Evolutionary conservation across 2,888 invertebrate species (phyloP).

Genomic region (Pristionchus maxplancki): DNA sequence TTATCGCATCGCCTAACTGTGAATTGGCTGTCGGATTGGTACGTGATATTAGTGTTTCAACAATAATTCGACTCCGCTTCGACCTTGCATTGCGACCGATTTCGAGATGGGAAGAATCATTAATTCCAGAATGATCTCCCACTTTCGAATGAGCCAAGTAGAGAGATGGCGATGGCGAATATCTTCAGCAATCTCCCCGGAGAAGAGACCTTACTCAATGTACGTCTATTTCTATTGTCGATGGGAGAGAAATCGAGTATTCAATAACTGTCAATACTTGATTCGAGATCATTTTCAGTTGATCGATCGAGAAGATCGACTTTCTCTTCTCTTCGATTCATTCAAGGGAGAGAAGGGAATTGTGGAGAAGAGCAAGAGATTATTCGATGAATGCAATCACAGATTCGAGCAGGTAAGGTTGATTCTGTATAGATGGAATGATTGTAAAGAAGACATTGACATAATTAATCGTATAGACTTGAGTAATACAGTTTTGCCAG

Average conservation of each 20-base stretch:
- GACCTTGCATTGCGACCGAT: too few species aligned
- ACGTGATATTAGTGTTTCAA: too few species aligned
- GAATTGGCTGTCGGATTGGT: constrained; percentile 6
- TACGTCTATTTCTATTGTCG: too few species aligned
- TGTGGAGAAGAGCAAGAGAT: neutral
- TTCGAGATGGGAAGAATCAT: too few species aligned
- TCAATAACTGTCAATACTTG: too few species aligned
- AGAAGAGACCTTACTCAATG: constrained; percentile 1
- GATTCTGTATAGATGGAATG: neutral
- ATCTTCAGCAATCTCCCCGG: neutral
- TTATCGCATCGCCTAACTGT: neutral
- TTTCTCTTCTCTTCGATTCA: neutral
- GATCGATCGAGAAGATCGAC: neutral
- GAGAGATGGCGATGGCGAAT: neutral
- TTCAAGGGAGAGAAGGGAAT: constrained; percentile 28
- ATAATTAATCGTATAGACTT: neutral
- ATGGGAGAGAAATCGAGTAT: too few species aligned
- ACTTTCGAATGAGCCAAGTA: neutral
- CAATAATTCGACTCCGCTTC: neutral
- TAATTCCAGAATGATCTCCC: constrained; percentile 8
- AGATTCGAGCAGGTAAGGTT: neutral
- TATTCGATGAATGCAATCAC: neutral
- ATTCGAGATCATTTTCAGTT: neutral
- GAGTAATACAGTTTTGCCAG: neutral
- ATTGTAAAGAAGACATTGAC: neutral